Conservation (phyloP, 35 echinoderm and acorn worm species). For the Hemicentrotus pulcherrimus region DNA sequence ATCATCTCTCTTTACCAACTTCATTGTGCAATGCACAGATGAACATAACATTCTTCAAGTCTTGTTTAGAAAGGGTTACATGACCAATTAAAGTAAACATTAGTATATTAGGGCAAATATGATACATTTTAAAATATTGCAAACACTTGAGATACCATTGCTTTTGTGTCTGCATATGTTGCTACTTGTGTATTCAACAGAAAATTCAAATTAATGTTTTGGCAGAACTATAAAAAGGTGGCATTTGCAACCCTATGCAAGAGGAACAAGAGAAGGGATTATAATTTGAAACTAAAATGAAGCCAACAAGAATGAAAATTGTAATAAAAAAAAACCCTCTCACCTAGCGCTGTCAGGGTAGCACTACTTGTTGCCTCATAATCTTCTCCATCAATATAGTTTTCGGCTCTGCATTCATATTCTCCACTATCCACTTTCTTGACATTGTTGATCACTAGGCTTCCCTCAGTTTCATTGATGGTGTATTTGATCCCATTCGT, state of each 20-base stretch:
- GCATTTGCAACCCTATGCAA: too few relatives aligned
- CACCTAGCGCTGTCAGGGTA: slow-evolving; percentile 31
- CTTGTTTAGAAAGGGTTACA: too few relatives aligned
- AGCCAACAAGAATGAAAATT: not conserved
- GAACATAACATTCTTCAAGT: too few relatives aligned
- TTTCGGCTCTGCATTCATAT: slow-evolving; percentile 46
- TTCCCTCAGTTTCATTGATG: not conserved
- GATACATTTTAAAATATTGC: too few relatives aligned
- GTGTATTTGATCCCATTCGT: slow-evolving; percentile 30
- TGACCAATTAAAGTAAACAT: too few relatives aligned
- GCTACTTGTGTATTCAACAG: not conserved
- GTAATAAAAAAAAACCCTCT: not conserved
- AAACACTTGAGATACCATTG: too few relatives aligned
- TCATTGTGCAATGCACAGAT: too few relatives aligned
- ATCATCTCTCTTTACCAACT: not conserved
- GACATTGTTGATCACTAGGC: not conserved
- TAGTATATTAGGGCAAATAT: too few relatives aligned
- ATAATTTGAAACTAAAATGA: too few relatives aligned
- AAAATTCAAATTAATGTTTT: not conserved
- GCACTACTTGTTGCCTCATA: not conserved
- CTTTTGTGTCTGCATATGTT: too few relatives aligned
- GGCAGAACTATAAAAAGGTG: too few relatives aligned
- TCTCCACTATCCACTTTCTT: slow-evolving; percentile 38
- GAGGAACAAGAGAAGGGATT: too few relatives aligned
- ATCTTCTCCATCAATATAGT: not conserved